Evolutionary conservation across 2,888 invertebrate species (phyloP), one percentile per base, ranked within the genome.

Genomic region (Philonicus albiceps): DNA sequence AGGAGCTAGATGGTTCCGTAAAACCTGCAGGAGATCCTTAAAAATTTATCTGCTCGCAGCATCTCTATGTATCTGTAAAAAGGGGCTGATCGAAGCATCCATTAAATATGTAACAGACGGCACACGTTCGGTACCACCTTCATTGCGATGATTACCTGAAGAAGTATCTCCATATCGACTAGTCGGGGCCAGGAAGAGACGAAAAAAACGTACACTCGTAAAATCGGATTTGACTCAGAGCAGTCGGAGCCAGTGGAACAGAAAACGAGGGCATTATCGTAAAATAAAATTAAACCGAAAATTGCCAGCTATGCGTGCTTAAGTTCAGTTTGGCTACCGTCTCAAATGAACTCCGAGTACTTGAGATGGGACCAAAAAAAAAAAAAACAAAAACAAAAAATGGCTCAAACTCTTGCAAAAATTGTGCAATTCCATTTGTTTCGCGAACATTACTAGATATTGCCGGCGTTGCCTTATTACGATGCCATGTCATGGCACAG

Each of bases 181-280:
- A n/a, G n/a, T 64, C 64, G 22, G 72, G 40, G 55, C 27, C 55
- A n/a, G 19, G 43, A 27, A 49, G 37, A 74, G 43, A 13, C 40
- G 49, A n/a, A 49, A n/a, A 34, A 74, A 74, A 76, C 76, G 76
- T 76, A 75, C 64, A 73, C 31, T 53, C 83, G 85, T 87, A 87
- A 87, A 87, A 87, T 87, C 85, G 87, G 85, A 87, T 87, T 87
- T 87, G 55, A 80, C 81, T 76, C 80, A 80, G 83, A 83, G 80
- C 73, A 64, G 22, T 22, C 64, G 64, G 64, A 64, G 11, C 64
- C 64, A 87, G 86, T 81, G 86, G 86, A 81, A 87, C 86, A 78
- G 86, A 86, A 87, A 87, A 87, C 86, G 87, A 86, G 87, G 87
- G 73, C 86, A 87, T 87, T 80, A 87, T 86, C 87, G 86, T 87